Base-by-base conservation (phyloP, 2,797 vertebrate species). In the Paguma larvata region DNA sequence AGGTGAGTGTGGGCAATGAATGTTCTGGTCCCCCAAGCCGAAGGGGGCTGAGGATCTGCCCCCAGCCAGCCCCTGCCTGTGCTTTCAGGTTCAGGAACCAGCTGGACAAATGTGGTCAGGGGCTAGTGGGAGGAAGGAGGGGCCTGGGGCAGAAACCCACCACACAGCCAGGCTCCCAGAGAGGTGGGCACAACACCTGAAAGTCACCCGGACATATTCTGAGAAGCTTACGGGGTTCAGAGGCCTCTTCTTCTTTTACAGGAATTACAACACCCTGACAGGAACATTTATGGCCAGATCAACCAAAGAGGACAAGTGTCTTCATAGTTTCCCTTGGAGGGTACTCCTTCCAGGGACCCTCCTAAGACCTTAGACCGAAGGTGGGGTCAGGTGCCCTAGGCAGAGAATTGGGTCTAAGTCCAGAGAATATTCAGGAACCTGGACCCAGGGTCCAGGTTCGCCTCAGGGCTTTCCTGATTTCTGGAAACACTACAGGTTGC, bases 371-470 rank as follows among this genome's bases (percentile, higher is more conserved):
- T n/a, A 84, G 48, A 38, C 25, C 5, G 0, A 1, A 18, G 3
- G 2, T 38, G 51, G 38, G 14, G 5, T n/a, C n/a, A 38, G 15
- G 51, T n/a, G 44, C 12, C 21, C 21, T 3, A 73, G 7, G 18
- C 46, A 19, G 27, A 80, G 41, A 56, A 41, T 11, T 30, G 34
- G 11, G 14, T 27, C 27, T 73, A 38, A 67, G 30, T 0, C 59
- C 8, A 9, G 23, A 8, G 5, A 2, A 23, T 41, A 10, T 78
- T 48, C 3, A 0, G 34, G 46, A 15, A 51, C 44, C 14, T 51
- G 34, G 12, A 48, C 6, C 14, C 1, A 0, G 21, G 0, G 1
- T 56, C 3, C 2, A 6, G 8, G 18, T 9, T n/a, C 14, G 53
- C 4, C 41, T 56, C 3, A 1, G 9, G 8, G 18, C 12, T n/a